phyloP scores from a whole-genome alignment of 2,113 vertebrate species.

The Vulpes lagopus region DNA sequence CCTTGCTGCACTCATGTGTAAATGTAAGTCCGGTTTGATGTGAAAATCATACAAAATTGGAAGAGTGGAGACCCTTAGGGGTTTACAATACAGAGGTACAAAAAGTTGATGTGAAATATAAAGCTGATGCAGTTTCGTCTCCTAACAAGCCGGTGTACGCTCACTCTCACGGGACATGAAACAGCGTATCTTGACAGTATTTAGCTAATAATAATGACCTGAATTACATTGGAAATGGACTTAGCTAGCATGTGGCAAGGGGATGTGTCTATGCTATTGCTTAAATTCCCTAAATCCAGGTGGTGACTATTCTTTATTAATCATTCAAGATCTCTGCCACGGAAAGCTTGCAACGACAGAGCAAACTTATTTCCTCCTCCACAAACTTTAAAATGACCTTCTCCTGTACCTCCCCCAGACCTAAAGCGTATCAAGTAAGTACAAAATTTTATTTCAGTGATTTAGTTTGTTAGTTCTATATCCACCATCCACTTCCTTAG shows the following conservation, averaged over 20 bases:
- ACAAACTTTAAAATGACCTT: neutral
- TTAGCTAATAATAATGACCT: neutral
- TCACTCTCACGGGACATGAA: neutral
- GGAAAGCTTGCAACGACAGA: neutral
- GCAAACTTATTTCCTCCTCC: neutral
- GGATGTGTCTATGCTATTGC: neutral
- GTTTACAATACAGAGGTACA: neutral
- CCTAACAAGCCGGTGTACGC: neutral
- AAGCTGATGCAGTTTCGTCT: neutral
- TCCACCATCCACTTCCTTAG: neutral
- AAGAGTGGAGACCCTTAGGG: neutral
- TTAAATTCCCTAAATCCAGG: neutral
- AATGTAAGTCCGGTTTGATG: neutral
- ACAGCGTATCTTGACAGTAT: neutral
- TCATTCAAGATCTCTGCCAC: neutral
- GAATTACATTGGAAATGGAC: neutral
- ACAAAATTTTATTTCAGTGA: neutral
- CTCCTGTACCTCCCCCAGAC: neutral
- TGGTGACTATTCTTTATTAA: neutral
- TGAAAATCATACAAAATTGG: neutral
- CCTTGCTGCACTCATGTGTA: neutral
- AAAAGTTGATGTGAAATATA: neutral
- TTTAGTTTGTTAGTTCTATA: neutral
- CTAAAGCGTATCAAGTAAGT: neutral
- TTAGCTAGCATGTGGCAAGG: neutral